These are phyloP conservation scores for Rhopalosiphum nymphaeae DNA, from an alignment of 2,888 invertebrate genomes.

Conservation along the genomic window DNA sequence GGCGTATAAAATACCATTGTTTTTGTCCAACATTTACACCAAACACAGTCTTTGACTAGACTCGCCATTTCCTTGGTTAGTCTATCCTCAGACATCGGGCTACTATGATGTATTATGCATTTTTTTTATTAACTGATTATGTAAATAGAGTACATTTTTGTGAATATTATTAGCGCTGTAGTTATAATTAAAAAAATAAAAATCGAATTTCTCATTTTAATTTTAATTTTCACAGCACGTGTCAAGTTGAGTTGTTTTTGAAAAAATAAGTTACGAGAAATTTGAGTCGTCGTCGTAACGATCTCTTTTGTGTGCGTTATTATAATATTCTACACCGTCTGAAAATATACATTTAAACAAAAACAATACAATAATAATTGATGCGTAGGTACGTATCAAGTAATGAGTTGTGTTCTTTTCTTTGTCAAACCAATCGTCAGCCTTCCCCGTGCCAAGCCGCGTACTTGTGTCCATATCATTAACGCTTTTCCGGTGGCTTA, in stretches of 20 bases:
- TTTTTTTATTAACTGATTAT: neutral
- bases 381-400: neutral
- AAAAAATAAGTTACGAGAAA: neutral
- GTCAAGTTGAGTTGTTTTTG: neutral
- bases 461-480: neutral
- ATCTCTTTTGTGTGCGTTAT: neutral
- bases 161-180: neutral
- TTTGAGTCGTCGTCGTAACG: neutral
- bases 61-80: neutral
- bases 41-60: neutral
- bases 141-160: neutral
- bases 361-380: conserved; percentile 14
- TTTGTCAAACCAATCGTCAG: neutral
- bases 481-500: neutral
- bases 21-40: neutral
- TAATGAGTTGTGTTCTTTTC: conserved; percentile 3
- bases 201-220: neutral
- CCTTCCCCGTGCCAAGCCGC: neutral
- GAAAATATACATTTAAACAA: neutral
- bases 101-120: neutral
- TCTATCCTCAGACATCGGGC: neutral
- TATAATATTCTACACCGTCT: neutral
- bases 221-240: neutral
- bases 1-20: neutral
- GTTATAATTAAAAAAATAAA: neutral